Evolutionary conservation across 2,113 vertebrate genomes (phyloP).

Genomic region (Bufo bufo): DNA sequence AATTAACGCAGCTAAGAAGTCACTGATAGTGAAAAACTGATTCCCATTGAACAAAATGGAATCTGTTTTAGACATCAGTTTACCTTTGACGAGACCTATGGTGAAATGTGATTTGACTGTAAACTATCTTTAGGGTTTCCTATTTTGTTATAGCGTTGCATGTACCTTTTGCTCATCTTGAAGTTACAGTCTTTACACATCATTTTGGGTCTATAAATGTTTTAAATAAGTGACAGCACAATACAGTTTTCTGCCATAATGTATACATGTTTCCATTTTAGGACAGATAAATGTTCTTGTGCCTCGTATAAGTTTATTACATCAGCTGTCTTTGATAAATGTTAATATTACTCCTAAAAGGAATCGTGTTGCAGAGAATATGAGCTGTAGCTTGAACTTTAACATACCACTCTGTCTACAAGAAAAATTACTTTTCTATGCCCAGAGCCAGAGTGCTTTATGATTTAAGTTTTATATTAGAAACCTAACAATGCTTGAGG

Average conservation of each 20-base stretch:
- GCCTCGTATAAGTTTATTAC: not conserved
- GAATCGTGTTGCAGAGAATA: not conserved
- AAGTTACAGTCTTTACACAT: not conserved
- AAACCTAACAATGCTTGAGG: not conserved
- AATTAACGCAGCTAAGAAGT: too few relatives aligned
- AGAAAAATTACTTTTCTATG: not conserved
- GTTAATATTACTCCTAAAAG: conserved; percentile 3
- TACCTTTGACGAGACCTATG: not conserved
- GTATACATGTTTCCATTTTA: not conserved
- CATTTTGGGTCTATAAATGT: not conserved
- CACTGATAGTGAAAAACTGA: too few relatives aligned
- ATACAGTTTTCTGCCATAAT: not conserved
- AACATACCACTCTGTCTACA: not conserved
- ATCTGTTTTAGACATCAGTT: not conserved
- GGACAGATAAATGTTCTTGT: not conserved
- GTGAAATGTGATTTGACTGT: not conserved
- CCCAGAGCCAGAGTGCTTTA: not conserved
- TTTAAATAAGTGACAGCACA: not conserved
- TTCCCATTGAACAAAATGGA: too few relatives aligned
- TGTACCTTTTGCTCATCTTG: not conserved
- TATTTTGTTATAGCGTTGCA: not conserved
- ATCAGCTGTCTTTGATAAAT: not conserved
- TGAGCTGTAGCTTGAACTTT: not conserved
- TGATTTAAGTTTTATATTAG: not conserved
- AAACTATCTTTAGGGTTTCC: not conserved